phyloP scores from a whole-genome alignment of 2,797 vertebrate genomes.

The Loriculus beryllinus region DNA sequence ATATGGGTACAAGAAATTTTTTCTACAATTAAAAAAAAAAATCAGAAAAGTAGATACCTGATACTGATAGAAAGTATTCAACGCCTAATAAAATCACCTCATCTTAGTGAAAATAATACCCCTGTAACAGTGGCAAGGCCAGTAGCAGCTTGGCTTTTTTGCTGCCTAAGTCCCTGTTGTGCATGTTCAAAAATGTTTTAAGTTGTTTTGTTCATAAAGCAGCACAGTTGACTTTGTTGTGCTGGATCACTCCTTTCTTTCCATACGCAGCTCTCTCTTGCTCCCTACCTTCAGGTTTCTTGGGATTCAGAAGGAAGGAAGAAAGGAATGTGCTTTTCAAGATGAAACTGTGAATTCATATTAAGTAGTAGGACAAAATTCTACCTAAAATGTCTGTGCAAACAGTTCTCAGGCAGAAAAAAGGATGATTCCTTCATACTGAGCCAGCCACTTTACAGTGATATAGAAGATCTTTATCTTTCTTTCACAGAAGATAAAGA shows the following conservation, averaged over 20 bases:
- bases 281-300: conserved; percentile 46
- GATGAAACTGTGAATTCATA: conserved; percentile 50
- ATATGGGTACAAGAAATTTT: background rate
- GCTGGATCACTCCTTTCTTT: conserved; percentile 22
- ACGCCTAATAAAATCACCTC: conserved; percentile 6
- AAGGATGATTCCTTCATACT: background rate
- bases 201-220: conserved; percentile 59
- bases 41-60: background rate
- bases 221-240: conserved; percentile 55
- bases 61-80: background rate
- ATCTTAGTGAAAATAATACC: conserved; percentile 16
- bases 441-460: background rate
- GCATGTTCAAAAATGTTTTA: conserved; percentile 44
- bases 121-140: background rate
- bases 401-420: background rate
- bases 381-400: conserved; percentile 10
- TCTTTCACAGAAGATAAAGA: background rate
- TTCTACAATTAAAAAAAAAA: background rate
- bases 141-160: conserved; percentile 17
- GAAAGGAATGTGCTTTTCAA: conserved; percentile 49
- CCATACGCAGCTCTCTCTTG: background rate
- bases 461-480: background rate
- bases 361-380: conserved; percentile 42
- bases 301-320: conserved; percentile 58
- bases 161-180: conserved; percentile 40